A percentile compares a stretch with the other conserved stretches of the same genome.
These are phyloP conservation scores for Myripristis murdjan DNA, from an alignment of 2,797 vertebrate genomes.

Conservation along the genomic window DNA sequence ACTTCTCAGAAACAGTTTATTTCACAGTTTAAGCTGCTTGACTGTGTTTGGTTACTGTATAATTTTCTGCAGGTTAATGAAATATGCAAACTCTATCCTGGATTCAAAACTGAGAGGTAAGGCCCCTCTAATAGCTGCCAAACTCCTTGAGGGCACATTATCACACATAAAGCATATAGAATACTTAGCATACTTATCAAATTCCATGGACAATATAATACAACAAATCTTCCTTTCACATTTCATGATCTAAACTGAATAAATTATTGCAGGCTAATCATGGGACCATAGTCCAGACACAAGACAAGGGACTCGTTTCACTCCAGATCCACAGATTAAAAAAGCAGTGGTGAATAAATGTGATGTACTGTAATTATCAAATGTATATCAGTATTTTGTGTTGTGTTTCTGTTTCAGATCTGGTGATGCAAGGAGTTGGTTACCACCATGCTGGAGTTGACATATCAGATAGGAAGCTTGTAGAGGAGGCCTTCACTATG, in stretches of 20 bases:
- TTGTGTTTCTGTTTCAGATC: conserved; percentile 60
- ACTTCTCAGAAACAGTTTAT: not conserved
- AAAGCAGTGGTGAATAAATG: not conserved
- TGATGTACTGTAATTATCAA: not conserved
- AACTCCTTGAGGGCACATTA: not conserved
- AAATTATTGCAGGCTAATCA: not conserved
- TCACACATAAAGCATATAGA: not conserved
- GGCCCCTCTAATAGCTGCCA: conserved; percentile 22
- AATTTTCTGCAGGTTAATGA: conserved; percentile 87
- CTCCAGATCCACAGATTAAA: not conserved
- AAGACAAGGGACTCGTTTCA: too few species aligned
- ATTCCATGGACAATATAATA: not conserved
- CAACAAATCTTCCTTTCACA: not conserved
- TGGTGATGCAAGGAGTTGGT: conserved; percentile 91
- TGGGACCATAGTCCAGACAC: too few species aligned
- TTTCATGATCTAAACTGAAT: not conserved
- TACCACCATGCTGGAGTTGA: conserved; percentile 98
- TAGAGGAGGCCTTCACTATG: conserved; percentile 91
- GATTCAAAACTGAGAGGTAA: conserved; percentile 95
- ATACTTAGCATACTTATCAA: not conserved
- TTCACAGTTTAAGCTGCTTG: not conserved
- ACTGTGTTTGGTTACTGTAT: conserved; percentile 16
- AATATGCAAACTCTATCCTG: conserved; percentile 88
- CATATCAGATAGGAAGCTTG: conserved; percentile 91
- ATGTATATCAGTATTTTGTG: conserved; percentile 20